Percentiles rank a stretch among this genome's conserved stretches.
These are phyloP conservation scores for Dromiciops gliroides DNA, from an alignment of 2,113 vertebrate species.

Conservation along the genomic window DNA sequence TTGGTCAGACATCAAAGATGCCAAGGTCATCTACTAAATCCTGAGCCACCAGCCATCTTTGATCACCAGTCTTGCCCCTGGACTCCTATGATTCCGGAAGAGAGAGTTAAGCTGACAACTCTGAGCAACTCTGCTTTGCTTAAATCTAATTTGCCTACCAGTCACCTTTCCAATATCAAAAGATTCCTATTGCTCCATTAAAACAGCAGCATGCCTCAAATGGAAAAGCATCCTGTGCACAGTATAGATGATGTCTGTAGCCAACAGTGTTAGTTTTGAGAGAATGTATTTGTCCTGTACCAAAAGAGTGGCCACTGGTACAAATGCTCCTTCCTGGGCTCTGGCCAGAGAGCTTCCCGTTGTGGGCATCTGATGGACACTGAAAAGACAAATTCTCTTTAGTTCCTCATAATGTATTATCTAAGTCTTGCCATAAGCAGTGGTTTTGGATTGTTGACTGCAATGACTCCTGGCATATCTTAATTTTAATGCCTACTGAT, in stretches of 20 bases:
- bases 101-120: too few relatives aligned
- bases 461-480: neutral
- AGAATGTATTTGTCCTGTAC: neutral
- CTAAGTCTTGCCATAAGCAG: neutral
- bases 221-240: neutral
- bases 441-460: neutral
- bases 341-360: neutral
- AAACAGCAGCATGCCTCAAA: neutral
- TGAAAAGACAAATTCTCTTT: neutral
- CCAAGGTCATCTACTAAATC: too few relatives aligned
- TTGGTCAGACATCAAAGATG: too few relatives aligned
- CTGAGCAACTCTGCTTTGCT: too few relatives aligned
- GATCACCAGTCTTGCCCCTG: too few relatives aligned
- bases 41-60: too few relatives aligned
- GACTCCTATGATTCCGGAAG: too few relatives aligned
- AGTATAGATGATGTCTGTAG: neutral
- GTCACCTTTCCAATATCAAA: neutral
- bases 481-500: neutral
- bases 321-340: neutral
- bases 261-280: neutral
- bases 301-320: neutral
- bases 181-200: neutral
- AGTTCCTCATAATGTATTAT: neutral
- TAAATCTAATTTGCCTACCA: neutral
- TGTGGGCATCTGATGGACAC: neutral